Evolutionary conservation across 1,140 invertebrate species (phyloP).

Genomic region (Paraescarpia echinospica): DNA sequence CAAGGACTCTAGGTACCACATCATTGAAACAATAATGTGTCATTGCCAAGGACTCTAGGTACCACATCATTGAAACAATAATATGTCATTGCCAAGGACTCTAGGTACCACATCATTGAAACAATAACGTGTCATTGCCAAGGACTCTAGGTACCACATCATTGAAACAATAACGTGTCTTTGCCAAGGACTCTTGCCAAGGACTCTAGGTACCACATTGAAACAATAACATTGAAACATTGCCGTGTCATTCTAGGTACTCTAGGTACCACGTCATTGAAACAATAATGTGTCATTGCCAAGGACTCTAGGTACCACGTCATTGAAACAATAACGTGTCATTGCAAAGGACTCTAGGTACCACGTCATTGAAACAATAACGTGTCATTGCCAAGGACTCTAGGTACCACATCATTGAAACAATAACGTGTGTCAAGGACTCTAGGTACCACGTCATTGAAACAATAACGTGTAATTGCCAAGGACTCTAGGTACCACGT

Average conservation of each 20-base stretch:
- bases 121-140: conserved; percentile 20
- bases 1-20: not conserved
- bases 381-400: conserved; percentile 13
- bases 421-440: conserved; percentile 25
- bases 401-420: too few relatives aligned
- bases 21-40: conserved; percentile 19
- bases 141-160: conserved; percentile 1
- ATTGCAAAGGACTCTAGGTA: not conserved
- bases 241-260: too few relatives aligned
- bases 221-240: too few relatives aligned
- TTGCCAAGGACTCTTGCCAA: too few relatives aligned
- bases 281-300: conserved; percentile 26
- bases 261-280: too few relatives aligned
- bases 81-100: too few relatives aligned
- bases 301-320: not conserved
- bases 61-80: conserved; percentile 20
- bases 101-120: not conserved
- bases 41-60: not conserved
- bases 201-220: conserved; percentile 9
- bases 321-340: too few relatives aligned
- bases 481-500: not conserved
- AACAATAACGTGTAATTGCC: conserved; percentile 26
- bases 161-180: conserved; percentile 19
- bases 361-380: too few relatives aligned
- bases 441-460: too few relatives aligned